phyloP scores from a whole-genome alignment of 2,888 invertebrate species.

The Liposcelis brunnea region DNA sequence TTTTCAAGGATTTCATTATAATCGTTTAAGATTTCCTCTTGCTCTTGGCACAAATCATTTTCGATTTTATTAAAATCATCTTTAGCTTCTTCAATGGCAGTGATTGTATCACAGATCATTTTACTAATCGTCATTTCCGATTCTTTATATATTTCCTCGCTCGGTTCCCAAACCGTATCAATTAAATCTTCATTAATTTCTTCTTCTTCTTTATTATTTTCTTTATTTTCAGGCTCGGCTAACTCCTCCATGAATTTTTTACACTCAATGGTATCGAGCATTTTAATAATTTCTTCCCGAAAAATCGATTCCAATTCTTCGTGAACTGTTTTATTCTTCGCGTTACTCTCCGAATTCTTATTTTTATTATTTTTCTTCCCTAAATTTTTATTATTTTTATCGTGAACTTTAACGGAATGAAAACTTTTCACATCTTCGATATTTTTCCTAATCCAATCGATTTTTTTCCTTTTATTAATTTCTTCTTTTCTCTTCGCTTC shows the following conservation, averaged over 20 bases:
- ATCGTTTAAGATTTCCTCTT: no score
- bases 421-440: not conserved
- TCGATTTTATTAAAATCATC: no score
- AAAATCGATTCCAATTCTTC: not conserved
- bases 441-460: constrained; percentile 1
- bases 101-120: no score
- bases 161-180: no score
- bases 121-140: no score
- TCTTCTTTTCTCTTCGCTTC: not conserved
- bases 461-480: not conserved
- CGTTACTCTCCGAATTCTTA: not conserved
- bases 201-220: constrained; percentile 2
- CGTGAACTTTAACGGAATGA: not conserved
- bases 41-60: no score
- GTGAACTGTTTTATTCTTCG: not conserved
- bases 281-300: constrained; percentile 1
- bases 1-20: no score
- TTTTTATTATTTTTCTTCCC: not conserved
- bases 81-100: not conserved
- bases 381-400: not conserved
- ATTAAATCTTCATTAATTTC: not conserved
- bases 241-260: no score
- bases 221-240: not conserved
- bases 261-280: not conserved
- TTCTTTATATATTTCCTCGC: no score